Base-by-base conservation (phyloP, 2,888 invertebrate species). In the Rhingia campestris region DNA sequence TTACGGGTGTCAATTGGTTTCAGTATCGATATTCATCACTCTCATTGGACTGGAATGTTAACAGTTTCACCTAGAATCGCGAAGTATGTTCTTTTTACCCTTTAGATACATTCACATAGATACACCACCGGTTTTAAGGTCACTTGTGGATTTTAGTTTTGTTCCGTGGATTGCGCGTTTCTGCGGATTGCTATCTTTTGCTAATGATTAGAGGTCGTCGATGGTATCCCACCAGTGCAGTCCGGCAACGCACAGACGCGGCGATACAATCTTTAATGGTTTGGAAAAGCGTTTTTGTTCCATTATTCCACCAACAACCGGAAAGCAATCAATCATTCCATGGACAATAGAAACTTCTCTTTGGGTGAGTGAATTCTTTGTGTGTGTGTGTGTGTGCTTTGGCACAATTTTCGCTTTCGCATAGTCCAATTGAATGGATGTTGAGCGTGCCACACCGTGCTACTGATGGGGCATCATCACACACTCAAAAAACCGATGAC, bases 291-390 rank as follows among this genome's bases (percentile, higher is more conserved):
- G 74, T 79, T 72, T 81, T 64, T 70, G 47, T 80, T 75, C 64
- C 74, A 75, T 66, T 75, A 66, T 75, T 75, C 74, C 58, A 59
- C 51, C 64, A 54, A 45, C 70, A 80, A 84, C 84, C 80, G 84
- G 84, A 84, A 84, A 84, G 69, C 80, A 43, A 80, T 84, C 74
- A 80, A 84, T 84, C 84, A 84, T 80, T 80, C 70, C 54, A 80
- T 66, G 74, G 74, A 84, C 80, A 84, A 84, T 75, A 70, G 84
- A 43, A 53, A 73, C 64, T 54, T 63, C 41, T 61, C 51, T 70
- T 32, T 63, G 22, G 35, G 51, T 30, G 12, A 37, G 12, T 30
- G 33, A 22, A 39, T 35, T 22, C 22, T 22, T 22, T 58, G 51
- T 53, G 39, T 5, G 22, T n/a, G 64, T 54, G 51, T 33, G 33